Conservation (phyloP, 2,797 vertebrate genomes). For the Anas acuta region DNA sequence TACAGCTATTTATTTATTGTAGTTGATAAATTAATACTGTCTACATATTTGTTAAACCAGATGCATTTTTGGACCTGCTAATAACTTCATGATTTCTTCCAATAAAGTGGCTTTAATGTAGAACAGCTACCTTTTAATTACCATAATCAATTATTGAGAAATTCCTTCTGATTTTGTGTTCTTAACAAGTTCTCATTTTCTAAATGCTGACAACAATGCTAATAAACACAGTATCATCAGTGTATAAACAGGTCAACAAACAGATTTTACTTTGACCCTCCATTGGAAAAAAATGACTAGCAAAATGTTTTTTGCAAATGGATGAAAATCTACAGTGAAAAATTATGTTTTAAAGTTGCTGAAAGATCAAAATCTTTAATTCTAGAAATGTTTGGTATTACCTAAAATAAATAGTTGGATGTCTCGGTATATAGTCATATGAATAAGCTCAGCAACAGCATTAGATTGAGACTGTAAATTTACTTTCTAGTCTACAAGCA, state of each 20-base stretch:
- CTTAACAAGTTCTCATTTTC: not conserved
- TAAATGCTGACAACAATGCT: not conserved
- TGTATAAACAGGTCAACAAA: not conserved
- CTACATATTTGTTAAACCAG: not conserved
- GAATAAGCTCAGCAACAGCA: not conserved
- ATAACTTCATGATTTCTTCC: not conserved
- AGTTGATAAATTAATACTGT: not conserved
- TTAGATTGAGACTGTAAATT: not conserved
- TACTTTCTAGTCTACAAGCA: not conserved
- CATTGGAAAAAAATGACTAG: not conserved
- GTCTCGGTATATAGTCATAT: not conserved
- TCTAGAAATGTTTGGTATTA: not conserved
- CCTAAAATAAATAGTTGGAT: not conserved
- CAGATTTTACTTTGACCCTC: not conserved
- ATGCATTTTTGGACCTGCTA: not conserved
- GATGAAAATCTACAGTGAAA: not conserved
- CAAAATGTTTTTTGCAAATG: not conserved
- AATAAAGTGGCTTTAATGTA: not conserved
- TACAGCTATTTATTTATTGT: not conserved
- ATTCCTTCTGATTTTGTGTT: not conserved
- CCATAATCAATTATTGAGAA: not conserved
- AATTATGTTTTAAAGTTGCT: not conserved
- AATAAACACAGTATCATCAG: not conserved
- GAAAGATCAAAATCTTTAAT: not conserved
- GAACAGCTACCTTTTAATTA: not conserved